Conservation (phyloP, 2,888 invertebrate genomes). For the Syrphus vitripennis region DNA sequence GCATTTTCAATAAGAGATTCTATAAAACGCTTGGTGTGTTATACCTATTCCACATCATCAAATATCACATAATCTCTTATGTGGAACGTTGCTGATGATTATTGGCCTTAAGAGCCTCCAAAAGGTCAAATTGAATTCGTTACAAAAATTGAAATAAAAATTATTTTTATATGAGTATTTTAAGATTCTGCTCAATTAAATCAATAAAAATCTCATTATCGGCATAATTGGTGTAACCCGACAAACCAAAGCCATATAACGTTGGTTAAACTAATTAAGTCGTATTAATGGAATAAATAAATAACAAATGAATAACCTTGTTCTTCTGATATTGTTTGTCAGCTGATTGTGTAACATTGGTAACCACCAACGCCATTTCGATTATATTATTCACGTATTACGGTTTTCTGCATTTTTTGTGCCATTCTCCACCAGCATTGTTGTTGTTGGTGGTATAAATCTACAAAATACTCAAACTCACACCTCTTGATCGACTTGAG, state of each 20-base stretch:
- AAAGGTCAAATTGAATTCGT: too few species aligned
- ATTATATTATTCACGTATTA: conserved; percentile 52
- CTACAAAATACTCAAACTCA: neutral
- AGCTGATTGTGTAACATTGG: neutral
- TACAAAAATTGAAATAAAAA: too few species aligned
- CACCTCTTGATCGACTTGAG: conserved; percentile 39
- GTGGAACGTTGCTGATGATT: too few species aligned
- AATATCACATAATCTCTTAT: too few species aligned
- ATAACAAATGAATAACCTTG: conserved; percentile 1
- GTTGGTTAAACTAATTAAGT: neutral
- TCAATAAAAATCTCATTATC: neutral
- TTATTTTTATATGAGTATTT: too few species aligned
- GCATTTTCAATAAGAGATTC: too few species aligned
- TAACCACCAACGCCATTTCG: conserved; percentile 40
- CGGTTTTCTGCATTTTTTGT: conserved; percentile 49
- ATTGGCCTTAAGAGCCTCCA: too few species aligned
- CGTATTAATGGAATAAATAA: conserved; percentile 10
- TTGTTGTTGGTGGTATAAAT: conserved; percentile 53
- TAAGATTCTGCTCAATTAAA: neutral
- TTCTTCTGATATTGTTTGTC: neutral
- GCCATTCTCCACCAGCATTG: neutral
- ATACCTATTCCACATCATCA: too few species aligned
- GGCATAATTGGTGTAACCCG: neutral
- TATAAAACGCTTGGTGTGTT: too few species aligned
- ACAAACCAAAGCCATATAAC: neutral